phyloP scores from a whole-genome alignment of 2,797 vertebrate genomes.

The Sparus aurata region DNA sequence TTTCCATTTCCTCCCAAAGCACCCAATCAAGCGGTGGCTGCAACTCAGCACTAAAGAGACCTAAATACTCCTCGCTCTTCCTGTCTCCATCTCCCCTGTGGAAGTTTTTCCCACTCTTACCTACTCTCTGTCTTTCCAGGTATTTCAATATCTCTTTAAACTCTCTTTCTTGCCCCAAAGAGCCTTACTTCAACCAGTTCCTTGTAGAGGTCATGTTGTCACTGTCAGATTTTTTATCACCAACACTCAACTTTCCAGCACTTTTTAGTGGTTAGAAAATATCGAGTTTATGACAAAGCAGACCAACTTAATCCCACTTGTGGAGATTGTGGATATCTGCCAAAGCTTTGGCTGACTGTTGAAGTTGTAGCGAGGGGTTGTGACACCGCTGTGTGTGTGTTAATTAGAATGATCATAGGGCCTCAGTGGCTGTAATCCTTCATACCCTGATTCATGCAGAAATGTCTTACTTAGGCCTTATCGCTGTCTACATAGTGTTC shows the following conservation, averaged over 20 bases:
- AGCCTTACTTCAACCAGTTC: constrained; percentile 7
- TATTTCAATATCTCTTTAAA: constrained; percentile 44
- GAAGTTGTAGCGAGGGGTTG: constrained; percentile 42
- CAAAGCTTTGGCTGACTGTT: constrained; percentile 49
- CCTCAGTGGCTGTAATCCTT: constrained; percentile 54
- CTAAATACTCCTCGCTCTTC: constrained; percentile 72
- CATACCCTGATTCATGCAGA: constrained; percentile 51
- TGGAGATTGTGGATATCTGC: constrained; percentile 49
- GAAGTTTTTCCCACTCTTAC: constrained; percentile 30
- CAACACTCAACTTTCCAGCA: constrained; percentile 35
- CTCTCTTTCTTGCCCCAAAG: constrained; percentile 13
- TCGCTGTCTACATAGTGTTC: background rate
- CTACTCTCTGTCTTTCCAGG: constrained; percentile 44
- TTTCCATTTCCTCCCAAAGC: constrained; percentile 81
- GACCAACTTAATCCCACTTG: constrained; percentile 58
- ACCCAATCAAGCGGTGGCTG: constrained; percentile 77
- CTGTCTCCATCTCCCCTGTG: constrained; percentile 31
- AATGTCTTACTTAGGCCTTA: constrained; percentile 14
- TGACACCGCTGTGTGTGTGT: constrained; percentile 54
- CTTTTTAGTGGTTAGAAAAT: constrained; percentile 28
- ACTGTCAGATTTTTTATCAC: constrained; percentile 30
- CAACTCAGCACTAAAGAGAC: constrained; percentile 77
- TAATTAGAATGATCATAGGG: constrained; percentile 65
- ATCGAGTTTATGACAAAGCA: constrained; percentile 45
- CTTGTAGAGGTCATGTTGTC: constrained; percentile 27